A percentile compares a stretch with the other conserved stretches of the same genome.
Evolutionary conservation across 2,113 vertebrate species (phyloP).

Genomic region (Meriones unguiculatus): DNA sequence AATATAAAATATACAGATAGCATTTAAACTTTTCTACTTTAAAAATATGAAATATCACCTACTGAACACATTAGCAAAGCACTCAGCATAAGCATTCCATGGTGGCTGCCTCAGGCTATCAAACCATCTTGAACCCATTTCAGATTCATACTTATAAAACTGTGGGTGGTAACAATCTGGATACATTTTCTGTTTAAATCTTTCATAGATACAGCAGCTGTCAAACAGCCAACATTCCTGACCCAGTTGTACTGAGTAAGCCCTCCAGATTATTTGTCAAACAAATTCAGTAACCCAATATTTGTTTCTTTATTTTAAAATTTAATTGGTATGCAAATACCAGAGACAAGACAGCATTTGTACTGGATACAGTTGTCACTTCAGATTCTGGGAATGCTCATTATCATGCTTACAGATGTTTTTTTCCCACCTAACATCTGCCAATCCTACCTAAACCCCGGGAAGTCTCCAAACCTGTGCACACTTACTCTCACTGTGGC

Average conservation of each 20-base stretch:
- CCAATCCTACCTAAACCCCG: constrained; percentile 94
- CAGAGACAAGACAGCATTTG: constrained; percentile 90
- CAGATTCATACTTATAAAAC: constrained; percentile 80
- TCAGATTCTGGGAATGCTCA: constrained; percentile 93
- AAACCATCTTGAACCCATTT: constrained; percentile 76
- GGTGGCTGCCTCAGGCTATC: constrained; percentile 64
- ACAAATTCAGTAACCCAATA: constrained; percentile 92
- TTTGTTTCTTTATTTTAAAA: constrained; percentile 87
- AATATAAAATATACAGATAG: constrained; percentile 18
- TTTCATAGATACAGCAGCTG: constrained; percentile 85
- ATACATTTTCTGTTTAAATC: constrained; percentile 84
- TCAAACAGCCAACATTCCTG: constrained; percentile 90
- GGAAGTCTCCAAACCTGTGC: constrained; percentile 94
- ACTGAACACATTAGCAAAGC: constrained; percentile 26
- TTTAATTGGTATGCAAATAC: constrained; percentile 90
- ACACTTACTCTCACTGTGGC: constrained; percentile 94
- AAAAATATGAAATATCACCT: constrained; percentile 60
- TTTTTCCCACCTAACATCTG: constrained; percentile 93
- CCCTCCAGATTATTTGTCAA: constrained; percentile 95
- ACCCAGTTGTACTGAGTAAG: constrained; percentile 93
- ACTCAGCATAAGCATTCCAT: constrained; percentile 32
- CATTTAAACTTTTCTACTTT: constrained; percentile 30
- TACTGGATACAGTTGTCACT: constrained; percentile 93
- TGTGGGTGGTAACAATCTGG: constrained; percentile 89
- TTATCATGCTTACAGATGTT: constrained; percentile 91